Conservation (phyloP, 2,113 vertebrate species). For the Hydropotes inermis region DNA sequence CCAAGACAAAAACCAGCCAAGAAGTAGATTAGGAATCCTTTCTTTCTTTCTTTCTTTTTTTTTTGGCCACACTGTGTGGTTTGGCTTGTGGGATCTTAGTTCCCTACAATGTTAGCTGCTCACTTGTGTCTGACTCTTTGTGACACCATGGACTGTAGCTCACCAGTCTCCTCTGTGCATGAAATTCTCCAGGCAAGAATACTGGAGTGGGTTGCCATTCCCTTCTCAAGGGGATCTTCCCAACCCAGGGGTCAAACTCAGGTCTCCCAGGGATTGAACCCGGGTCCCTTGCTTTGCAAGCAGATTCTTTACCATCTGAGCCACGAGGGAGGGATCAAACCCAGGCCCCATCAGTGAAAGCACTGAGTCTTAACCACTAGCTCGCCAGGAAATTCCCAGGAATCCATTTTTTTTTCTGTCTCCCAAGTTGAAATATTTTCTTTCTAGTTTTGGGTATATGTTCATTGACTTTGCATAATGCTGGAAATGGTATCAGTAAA, state of each 20-base stretch:
- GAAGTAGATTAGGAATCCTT: neutral
- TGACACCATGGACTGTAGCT: neutral
- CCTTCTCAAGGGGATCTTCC: neutral
- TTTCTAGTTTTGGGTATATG: neutral
- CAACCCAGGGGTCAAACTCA: neutral
- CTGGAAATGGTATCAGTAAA: neutral
- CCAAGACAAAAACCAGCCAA: neutral
- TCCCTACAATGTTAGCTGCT: neutral
- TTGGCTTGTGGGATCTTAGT: neutral
- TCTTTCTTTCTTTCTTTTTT: too few relatives aligned
- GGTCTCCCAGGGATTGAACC: neutral
- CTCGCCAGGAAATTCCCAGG: neutral
- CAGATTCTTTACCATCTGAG: neutral
- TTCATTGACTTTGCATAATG: neutral
- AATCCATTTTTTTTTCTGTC: neutral
- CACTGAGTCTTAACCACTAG: neutral
- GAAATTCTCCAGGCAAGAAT: neutral
- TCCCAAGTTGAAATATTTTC: neutral
- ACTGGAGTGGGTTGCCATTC: neutral
- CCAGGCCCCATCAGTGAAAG: neutral
- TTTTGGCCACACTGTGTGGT: neutral
- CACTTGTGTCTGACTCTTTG: neutral
- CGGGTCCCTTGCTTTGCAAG: neutral
- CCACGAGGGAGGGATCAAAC: neutral
- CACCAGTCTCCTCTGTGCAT: neutral